phyloP scores from a whole-genome alignment of 2,888 invertebrate genomes.

The Gasteruption jaculator region DNA sequence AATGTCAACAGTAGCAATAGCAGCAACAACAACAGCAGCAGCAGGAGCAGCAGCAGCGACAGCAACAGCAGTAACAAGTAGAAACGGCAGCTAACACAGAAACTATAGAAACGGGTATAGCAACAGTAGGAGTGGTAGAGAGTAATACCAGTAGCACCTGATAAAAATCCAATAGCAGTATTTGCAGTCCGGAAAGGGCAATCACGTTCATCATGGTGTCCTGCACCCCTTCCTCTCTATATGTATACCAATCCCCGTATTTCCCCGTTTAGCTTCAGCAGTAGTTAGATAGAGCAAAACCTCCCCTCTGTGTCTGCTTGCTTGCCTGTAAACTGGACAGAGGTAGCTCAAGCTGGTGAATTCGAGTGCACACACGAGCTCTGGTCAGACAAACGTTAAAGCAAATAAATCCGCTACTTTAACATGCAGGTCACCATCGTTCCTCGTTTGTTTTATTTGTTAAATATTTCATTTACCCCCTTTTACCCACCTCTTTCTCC shows the following conservation, averaged over 20 bases:
- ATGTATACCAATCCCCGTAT: no score
- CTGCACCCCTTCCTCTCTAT: conserved; percentile 30
- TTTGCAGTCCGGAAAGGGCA: conserved; percentile 47
- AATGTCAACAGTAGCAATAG: conserved; percentile 12
- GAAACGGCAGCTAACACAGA: no score
- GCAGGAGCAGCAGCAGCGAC: conserved; percentile 3
- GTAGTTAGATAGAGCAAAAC: no score
- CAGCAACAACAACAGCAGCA: not conserved
- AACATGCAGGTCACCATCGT: conserved; percentile 50
- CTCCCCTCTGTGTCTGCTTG: no score
- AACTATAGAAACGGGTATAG: conserved; percentile 15
- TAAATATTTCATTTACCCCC: conserved; percentile 51
- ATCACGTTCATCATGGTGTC: conserved; percentile 48
- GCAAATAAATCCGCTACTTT: conserved; percentile 50
- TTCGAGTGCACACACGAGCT: conserved; percentile 13
- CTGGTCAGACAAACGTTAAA: conserved; percentile 39
- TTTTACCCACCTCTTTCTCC: no score
- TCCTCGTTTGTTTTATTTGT: conserved; percentile 51
- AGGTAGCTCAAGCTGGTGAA: no score
- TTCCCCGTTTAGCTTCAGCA: no score
- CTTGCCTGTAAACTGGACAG: no score
- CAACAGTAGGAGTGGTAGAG: conserved; percentile 4
- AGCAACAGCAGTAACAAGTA: not conserved
- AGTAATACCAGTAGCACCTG: conserved; percentile 28
- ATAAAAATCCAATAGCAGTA: conserved; percentile 48